Evolutionary conservation across 2,888 invertebrate genomes (phyloP), one percentile per base, ranked within the genome.

Genomic region (Stomorhina lunata): DNA sequence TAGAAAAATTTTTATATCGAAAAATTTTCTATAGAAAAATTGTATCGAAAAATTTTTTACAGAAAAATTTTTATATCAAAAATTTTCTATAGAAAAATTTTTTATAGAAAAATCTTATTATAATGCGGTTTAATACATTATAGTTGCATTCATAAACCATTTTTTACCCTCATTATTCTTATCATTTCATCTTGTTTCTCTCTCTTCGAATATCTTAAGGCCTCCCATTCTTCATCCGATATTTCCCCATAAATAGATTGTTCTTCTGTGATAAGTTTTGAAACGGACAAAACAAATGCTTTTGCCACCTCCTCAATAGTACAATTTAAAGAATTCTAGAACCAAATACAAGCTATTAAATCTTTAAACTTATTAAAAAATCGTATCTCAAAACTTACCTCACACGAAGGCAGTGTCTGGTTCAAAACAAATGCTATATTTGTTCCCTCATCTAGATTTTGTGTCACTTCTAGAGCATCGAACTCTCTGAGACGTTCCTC

Each of bases 171-270:
- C 89, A 96, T 93, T 86, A 93, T 93, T 20, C 92, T 92, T 1
- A 96, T 88, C 37, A 96, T 92, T 84, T 93, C 93, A 34, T 92
- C 91, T 80, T 94, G 92, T 84, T 95, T 92, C 85, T 95, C 95
- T 6, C 91, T 85, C 89, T 95, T 95, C 1, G 93, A 93, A 0
- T 95, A 94, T 85, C 95, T 93, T 83, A 96, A 94, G 0, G 95
- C 94, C 86, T 96, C 96, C 95, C 96, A 97, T 91, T 97, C 96
- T 88, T 96, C 96, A 85, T 96, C 95, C 0, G 95, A 96, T 2
- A 96, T 95, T 89, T 95, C 94, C 1, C 94, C 93, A 4, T 95
- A 95, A 43, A 95, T 92, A 29, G 95, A 94, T 66, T 93, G 92
- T 90, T 97, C 96, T 45, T 94, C 95, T 50, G 93, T 91, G 1